Conservation (phyloP, 2,888 invertebrate species). For the Drosophila birchii region DNA sequence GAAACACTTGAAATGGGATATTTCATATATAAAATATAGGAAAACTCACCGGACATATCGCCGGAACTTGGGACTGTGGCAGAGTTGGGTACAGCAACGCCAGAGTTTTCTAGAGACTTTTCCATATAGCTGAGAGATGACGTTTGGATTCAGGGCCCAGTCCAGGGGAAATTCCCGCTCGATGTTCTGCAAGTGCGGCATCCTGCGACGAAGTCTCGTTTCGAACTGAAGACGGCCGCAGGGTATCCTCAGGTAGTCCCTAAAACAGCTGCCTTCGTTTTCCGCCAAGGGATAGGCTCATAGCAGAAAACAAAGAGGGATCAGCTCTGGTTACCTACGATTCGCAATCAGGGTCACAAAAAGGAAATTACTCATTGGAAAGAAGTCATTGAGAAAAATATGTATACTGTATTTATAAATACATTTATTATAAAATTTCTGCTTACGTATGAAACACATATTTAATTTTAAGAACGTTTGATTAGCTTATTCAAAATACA, state of each 20-base stretch:
- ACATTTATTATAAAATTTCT: neutral
- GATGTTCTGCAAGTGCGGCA: conserved; percentile 26
- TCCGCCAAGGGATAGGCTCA: conserved; percentile 14
- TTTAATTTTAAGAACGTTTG: neutral
- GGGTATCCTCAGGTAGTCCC: conserved; percentile 11
- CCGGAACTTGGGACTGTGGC: conserved; percentile 46
- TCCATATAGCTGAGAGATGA: conserved; percentile 1
- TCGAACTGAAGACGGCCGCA: conserved; percentile 4
- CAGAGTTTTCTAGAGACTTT: conserved; percentile 12
- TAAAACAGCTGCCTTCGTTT: conserved; percentile 18
- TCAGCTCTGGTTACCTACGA: conserved; percentile 3
- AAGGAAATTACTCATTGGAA: neutral
- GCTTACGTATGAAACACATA: neutral
- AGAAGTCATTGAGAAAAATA: neutral
- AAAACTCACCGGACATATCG: conserved; percentile 48
- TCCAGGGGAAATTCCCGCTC: conserved; percentile 9
- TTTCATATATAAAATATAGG: neutral
- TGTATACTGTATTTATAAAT: neutral
- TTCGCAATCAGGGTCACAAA: neutral
- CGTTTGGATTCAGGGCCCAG: conserved; percentile 1
- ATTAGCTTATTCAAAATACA: too few species aligned
- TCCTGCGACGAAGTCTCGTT: conserved; percentile 13
- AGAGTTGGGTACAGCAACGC: conserved; percentile 34
- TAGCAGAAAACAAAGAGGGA: neutral
- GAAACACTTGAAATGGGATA: neutral